Percentiles rank a stretch among this genome's conserved stretches.
These are phyloP conservation scores for Lycaon pictus DNA, from an alignment of 2,113 vertebrate genomes.

Conservation along the genomic window DNA sequence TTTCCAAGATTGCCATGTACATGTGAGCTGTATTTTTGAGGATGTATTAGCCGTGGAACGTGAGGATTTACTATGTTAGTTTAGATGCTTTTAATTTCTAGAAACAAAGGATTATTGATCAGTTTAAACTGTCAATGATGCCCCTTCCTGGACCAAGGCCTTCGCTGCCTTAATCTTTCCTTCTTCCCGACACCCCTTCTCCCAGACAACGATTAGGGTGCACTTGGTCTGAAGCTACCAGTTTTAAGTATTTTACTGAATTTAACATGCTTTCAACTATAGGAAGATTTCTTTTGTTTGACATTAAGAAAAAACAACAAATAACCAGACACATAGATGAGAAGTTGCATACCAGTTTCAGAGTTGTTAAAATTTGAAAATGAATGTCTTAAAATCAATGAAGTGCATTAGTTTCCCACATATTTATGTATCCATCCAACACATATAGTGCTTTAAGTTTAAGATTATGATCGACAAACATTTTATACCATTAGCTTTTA, in stretches of 20 bases:
- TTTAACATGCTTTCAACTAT: background rate
- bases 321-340: background rate
- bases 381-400: conserved; percentile 20
- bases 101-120: background rate
- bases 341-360: background rate
- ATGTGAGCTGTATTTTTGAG: background rate
- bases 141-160: background rate
- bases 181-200: background rate
- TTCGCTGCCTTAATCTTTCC: background rate
- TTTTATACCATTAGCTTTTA: background rate
- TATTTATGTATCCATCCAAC: background rate
- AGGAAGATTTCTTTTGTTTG: background rate
- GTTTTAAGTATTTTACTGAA: conserved; percentile 26
- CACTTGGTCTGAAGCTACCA: background rate
- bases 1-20: background rate
- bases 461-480: background rate
- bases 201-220: background rate
- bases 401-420: background rate
- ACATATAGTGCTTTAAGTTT: background rate
- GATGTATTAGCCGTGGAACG: background rate
- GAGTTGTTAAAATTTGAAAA: background rate
- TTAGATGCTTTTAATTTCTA: background rate
- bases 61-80: background rate
- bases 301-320: background rate
- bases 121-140: background rate